phyloP scores from a whole-genome alignment of 2,113 vertebrate species.

The Nymphicus hollandicus region DNA sequence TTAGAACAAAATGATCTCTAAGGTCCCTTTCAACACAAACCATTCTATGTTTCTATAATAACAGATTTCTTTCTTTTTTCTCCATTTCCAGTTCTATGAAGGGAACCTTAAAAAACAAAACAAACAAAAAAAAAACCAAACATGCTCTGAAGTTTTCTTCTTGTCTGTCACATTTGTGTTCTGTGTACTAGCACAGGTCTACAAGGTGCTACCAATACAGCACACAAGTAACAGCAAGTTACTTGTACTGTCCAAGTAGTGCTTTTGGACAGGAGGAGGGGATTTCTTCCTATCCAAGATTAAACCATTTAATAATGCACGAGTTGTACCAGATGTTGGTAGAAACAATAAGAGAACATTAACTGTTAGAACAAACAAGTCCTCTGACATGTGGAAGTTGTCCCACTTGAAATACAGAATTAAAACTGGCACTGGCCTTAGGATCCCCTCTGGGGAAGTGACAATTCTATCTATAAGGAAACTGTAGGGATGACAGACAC shows the following conservation, averaged over 20 bases:
- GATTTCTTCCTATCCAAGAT: background rate
- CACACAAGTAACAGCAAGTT: background rate
- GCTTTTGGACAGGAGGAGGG: background rate
- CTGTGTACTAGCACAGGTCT: background rate
- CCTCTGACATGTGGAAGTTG: background rate
- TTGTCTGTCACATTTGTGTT: background rate
- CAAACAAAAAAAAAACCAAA: background rate
- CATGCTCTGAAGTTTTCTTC: background rate
- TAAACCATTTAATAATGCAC: background rate
- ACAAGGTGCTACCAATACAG: background rate
- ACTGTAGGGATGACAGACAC: background rate
- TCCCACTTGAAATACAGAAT: background rate
- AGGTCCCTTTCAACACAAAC: background rate
- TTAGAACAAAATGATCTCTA: background rate
- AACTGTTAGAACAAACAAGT: background rate
- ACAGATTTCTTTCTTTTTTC: background rate
- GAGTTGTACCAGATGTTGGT: background rate
- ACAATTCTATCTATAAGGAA: background rate
- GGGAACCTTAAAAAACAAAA: background rate
- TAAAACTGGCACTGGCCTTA: background rate
- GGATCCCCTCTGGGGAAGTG: background rate
- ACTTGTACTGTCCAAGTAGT: background rate
- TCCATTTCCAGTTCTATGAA: background rate
- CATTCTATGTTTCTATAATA: background rate
- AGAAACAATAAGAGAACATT: background rate